Evolutionary conservation across 1,140 invertebrate genomes (phyloP).

Genomic region (Drosophila bipectinata): DNA sequence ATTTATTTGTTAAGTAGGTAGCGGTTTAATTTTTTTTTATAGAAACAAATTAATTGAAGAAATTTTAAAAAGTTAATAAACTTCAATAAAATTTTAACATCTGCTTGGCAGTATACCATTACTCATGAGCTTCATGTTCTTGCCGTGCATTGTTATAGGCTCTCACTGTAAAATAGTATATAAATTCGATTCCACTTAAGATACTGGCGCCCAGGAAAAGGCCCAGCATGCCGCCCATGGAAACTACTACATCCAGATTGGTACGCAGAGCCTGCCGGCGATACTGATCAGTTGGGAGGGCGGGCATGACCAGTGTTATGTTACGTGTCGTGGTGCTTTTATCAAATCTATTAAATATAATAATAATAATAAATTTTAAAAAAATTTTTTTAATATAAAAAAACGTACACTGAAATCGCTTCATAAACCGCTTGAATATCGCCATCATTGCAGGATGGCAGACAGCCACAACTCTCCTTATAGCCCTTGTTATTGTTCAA

Average conservation of each 20-base stretch:
- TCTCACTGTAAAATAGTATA: conserved; percentile 84
- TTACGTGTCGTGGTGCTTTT: conserved; percentile 6
- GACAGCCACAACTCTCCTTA: conserved; percentile 73
- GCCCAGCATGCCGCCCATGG: conserved; percentile 84
- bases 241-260: conserved; percentile 78
- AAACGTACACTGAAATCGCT: conserved; percentile 35
- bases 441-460: conserved; percentile 85
- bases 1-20: not conserved
- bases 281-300: conserved; percentile 77
- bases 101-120: conserved; percentile 26
- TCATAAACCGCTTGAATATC: conserved; percentile 82
- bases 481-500: conserved; percentile 28
- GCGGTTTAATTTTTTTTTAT: not conserved
- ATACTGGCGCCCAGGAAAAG: conserved; percentile 85
- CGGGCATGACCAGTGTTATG: conserved; percentile 56
- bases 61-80: not conserved
- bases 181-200: conserved; percentile 84
- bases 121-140: not conserved
- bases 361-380: no score
- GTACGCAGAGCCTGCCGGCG: conserved; percentile 85
- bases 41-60: not conserved
- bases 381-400: no score
- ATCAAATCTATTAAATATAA: not conserved
- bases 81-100: not conserved
- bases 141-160: conserved; percentile 40